Evolutionary conservation across 2,888 invertebrate genomes (phyloP).

Genomic region (Dynastes hyllus): DNA sequence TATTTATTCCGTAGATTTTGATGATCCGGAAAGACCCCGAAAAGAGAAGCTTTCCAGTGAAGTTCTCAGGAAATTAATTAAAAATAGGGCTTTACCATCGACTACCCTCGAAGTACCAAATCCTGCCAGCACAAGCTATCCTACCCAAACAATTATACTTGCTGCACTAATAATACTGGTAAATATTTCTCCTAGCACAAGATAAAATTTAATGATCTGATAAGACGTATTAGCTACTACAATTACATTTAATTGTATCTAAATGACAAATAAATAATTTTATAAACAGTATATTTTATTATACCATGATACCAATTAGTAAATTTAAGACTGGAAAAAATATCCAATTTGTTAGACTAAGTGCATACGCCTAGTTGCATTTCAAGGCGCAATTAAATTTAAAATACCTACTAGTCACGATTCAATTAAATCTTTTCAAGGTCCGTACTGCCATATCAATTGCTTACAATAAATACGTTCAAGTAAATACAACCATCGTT

Average conservation of each 20-base stretch:
- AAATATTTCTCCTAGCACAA: neutral
- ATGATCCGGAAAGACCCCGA: conserved; percentile 71
- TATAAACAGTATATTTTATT: neutral
- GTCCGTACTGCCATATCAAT: neutral
- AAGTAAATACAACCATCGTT: neutral
- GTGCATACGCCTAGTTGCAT: too few relatives aligned
- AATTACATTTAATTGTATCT: too few relatives aligned
- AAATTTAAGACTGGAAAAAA: too few relatives aligned
- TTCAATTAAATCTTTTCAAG: conserved; percentile 10
- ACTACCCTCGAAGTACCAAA: conserved; percentile 34
- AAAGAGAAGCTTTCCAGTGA: conserved; percentile 76
- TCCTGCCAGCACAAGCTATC: conserved; percentile 35
- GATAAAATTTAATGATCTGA: neutral
- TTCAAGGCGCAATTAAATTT: too few relatives aligned
- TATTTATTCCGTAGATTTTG: conserved; percentile 78
- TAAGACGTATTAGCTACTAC: neutral
- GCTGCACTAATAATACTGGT: neutral
- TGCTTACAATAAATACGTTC: conserved; percentile 2
- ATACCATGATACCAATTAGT: neutral
- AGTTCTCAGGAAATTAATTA: conserved; percentile 73
- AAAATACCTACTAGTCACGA: conserved; percentile 17
- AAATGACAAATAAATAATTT: neutral
- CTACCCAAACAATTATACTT: neutral
- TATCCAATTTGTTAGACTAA: too few relatives aligned
- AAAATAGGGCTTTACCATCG: conserved; percentile 60